Base-by-base conservation (phyloP, 2,113 vertebrate genomes). In the Sander lucioperca region DNA sequence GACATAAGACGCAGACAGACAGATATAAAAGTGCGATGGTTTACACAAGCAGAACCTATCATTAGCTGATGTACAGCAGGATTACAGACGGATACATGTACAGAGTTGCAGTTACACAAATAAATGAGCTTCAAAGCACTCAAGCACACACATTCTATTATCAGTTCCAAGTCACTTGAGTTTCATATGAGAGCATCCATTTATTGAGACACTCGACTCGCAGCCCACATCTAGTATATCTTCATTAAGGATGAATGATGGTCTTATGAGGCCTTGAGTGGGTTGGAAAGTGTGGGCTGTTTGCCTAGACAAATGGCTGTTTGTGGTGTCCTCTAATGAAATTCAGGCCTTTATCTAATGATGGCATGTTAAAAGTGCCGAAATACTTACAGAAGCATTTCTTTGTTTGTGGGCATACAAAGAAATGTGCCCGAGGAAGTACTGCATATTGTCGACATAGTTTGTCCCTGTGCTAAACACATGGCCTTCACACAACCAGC, bases 191-290 rank as follows among this genome's bases (percentile, higher is more conserved):
- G 87, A 81, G 85, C 53, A 8, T 71, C 73, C 58, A 9, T 79
- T 87, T 21, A 80, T 7, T 14, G 61, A 71, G 53, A 47, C 83
- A 68, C 81, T 83, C 23, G 2, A 69, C 72, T 25, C 6, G 61
- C 62, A 45, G 83, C 85, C 85, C 79, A 89, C 76, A 77, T 68
- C 39, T 18, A 36, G 54, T 80, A 18, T 10, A 68, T 88, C 81
- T 80, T 77, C 70, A 64, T 57, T 51, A 67, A 36, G 76, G 58
- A 43, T 70, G 87, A 86, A 84, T 70, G 70, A 74, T 19, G 43
- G 54, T 83, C 79, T 70, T 62, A 67, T 84, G 73, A 79, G 50
- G 70, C 63, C 48, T 48, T 36, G 71, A 74, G 80, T 78, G 84
- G 86, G 84, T 74, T 48, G 30, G 62, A 82, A 14, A 76, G 84